Conservation (phyloP, 2,888 invertebrate genomes). For the Thecophora atra region DNA sequence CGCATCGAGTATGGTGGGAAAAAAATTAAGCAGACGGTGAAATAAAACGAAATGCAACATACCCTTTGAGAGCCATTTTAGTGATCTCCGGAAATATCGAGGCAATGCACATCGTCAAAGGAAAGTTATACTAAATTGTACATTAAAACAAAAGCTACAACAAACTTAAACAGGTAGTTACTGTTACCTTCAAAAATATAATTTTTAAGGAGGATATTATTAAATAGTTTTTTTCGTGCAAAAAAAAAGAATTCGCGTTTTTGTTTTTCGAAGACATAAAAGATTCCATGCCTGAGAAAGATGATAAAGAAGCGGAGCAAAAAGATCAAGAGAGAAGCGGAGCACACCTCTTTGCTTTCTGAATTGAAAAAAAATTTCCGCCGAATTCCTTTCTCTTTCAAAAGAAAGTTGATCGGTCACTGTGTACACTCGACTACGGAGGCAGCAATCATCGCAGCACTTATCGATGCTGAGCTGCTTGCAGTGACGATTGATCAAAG, state of each 20-base stretch:
- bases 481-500: no score
- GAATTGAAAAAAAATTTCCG: not conserved
- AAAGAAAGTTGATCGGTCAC: constrained; percentile 39
- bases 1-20: not conserved
- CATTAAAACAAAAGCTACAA: not conserved
- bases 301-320: not conserved
- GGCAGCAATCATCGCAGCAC: not conserved
- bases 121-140: not conserved
- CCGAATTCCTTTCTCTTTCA: constrained; percentile 40
- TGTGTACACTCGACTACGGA: not conserved
- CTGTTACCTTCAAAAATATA: not conserved
- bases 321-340: not conserved
- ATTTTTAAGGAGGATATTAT: not conserved
- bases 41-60: not conserved
- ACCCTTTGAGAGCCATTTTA: not conserved
- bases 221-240: not conserved
- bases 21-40: not conserved
- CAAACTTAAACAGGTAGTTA: no score
- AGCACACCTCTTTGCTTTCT: no score
- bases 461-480: not conserved
- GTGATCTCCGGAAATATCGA: not conserved
- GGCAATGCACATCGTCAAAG: not conserved
- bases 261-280: not conserved
- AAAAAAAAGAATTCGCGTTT: not conserved
- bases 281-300: no score